Percentiles rank a stretch among this genome's conserved stretches.
phyloP scores from a whole-genome alignment of 2,797 vertebrate species.

The Oceanodroma leucorhoa region DNA sequence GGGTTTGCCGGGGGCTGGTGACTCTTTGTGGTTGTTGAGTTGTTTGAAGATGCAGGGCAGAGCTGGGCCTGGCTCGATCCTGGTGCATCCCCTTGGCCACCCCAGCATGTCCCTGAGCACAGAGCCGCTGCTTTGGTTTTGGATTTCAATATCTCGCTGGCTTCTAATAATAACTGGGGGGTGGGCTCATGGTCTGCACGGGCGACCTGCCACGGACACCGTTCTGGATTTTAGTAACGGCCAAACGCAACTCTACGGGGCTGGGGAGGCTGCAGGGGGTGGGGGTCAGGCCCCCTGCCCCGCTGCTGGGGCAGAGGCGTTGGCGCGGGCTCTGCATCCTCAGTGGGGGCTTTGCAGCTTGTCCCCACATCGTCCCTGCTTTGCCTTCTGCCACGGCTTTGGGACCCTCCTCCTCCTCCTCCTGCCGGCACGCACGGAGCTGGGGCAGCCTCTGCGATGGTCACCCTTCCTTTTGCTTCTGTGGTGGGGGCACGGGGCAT shows the following conservation, averaged over 20 bases:
- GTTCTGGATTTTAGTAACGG: not conserved
- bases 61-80: not conserved
- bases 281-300: not conserved
- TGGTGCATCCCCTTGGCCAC: not conserved
- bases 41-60: not conserved
- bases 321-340: rapidly evolving
- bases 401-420: not conserved
- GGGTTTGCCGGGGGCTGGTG: not conserved
- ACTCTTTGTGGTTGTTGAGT: not conserved
- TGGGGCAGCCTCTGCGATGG: too few species aligned
- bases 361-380: rapidly evolving
- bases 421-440: rapidly evolving
- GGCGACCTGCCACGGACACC: rapidly evolving
- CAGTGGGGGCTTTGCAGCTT: not conserved
- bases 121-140: rapidly evolving
- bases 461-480: too few species aligned
- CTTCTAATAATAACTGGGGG: not conserved
- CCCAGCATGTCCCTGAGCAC: rapidly evolving
- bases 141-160: not conserved
- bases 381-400: not conserved
- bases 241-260: not conserved
- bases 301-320: not conserved
- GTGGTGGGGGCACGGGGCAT: not conserved
- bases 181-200: rapidly evolving
- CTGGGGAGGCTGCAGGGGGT: not conserved